phyloP scores from a whole-genome alignment of 64 coral and sea anemone genomes.

The Exaiptasia diaphana region DNA sequence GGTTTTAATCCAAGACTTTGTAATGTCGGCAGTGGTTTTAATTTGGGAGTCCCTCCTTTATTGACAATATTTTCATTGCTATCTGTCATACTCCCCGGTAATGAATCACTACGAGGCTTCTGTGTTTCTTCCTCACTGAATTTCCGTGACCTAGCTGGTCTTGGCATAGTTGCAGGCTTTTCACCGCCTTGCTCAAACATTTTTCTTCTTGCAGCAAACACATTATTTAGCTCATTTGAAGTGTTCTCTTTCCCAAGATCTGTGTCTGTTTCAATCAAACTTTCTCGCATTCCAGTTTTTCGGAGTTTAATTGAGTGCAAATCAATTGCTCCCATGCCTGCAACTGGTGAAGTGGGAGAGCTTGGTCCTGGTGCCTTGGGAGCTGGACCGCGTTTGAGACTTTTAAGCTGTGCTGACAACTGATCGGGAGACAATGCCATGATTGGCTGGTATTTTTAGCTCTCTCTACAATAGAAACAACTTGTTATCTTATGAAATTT shows the following conservation, averaged over 20 bases:
- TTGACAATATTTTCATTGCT: slow-evolving; percentile 3
- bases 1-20: slow-evolving; percentile 48
- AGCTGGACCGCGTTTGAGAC: slow-evolving; percentile 21
- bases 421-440: slow-evolving; percentile 32
- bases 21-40: slow-evolving; percentile 30
- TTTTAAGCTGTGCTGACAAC: background rate
- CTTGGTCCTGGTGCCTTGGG: slow-evolving; percentile 3
- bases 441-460: background rate
- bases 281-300: slow-evolving; percentile 37
- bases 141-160: background rate
- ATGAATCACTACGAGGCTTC: background rate
- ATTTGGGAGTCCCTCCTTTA: slow-evolving; percentile 11
- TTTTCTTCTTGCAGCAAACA: background rate
- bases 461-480: no score
- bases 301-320: slow-evolving; percentile 16
- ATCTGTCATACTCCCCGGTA: background rate
- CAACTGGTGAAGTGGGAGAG: background rate
- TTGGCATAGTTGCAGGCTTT: background rate
- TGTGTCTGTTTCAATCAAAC: slow-evolving; percentile 40
- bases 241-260: background rate
- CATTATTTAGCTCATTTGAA: slow-evolving; percentile 6
- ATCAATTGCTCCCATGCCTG: background rate
- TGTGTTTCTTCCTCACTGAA: background rate
- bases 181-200: background rate
- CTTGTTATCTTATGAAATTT: no score